Percentiles rank a stretch among this genome's conserved stretches.
phyloP scores from a whole-genome alignment of 2,797 vertebrate species.

The Tarsius wallacei region DNA sequence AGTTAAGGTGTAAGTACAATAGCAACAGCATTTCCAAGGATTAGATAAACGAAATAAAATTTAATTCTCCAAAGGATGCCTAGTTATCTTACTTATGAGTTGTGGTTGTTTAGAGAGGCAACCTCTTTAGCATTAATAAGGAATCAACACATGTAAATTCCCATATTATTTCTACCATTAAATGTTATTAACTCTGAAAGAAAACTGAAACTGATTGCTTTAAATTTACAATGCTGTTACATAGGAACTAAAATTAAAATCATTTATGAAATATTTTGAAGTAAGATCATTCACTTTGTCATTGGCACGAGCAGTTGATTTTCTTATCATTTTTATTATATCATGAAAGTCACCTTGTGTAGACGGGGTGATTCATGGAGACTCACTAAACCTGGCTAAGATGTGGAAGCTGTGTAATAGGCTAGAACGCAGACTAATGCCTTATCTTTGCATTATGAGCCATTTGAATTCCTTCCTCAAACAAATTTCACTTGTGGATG shows the following conservation, averaged over 20 bases:
- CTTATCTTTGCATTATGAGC: neutral
- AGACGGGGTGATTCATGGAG: neutral
- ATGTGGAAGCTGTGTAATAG: neutral
- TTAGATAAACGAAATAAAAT: slow-evolving; percentile 57
- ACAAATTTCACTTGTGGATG: neutral
- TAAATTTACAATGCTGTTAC: slow-evolving; percentile 49
- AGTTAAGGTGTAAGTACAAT: neutral
- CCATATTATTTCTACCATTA: slow-evolving; percentile 60
- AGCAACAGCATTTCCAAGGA: neutral
- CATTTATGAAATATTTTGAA: slow-evolving; percentile 39
- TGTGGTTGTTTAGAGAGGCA: neutral
- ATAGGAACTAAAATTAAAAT: slow-evolving; percentile 58
- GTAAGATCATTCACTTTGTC: neutral
- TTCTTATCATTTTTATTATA: slow-evolving; percentile 41
- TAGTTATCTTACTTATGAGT: slow-evolving; percentile 40
- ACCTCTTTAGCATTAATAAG: slow-evolving; percentile 39
- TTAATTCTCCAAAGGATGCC: slow-evolving; percentile 42
- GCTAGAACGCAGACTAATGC: neutral
- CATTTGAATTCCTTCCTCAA: neutral
- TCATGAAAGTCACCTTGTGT: neutral
- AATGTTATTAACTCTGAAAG: slow-evolving; percentile 33
- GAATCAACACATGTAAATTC: slow-evolving; percentile 38
- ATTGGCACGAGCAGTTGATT: neutral
- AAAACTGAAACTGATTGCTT: slow-evolving; percentile 19
- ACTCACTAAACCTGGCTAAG: neutral